Percentiles rank a stretch among this genome's conserved stretches.
Evolutionary conservation across 2,888 invertebrate genomes (phyloP).

Genomic region (Tholera decimalis): DNA sequence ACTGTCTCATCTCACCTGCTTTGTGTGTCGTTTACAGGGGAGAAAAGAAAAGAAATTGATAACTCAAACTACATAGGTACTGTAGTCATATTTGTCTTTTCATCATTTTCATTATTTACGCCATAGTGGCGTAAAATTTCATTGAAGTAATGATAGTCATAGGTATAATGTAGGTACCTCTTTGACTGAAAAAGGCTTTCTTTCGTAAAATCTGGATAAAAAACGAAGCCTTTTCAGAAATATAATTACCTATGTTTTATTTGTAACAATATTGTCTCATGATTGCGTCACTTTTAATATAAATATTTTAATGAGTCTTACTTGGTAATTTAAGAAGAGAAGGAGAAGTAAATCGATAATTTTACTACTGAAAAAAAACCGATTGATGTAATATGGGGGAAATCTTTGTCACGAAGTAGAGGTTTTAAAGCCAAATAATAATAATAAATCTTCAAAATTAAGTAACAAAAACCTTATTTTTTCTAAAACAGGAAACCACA

Average conservation of each 20-base stretch:
- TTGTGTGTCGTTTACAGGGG: slow-evolving; percentile 46
- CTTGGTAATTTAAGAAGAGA: too few relatives aligned
- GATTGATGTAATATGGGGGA: too few relatives aligned
- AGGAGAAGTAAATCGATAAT: too few relatives aligned
- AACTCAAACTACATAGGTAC: slow-evolving; percentile 4
- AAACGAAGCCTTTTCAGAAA: too few relatives aligned
- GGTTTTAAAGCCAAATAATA: too few relatives aligned
- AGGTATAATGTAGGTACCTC: not conserved
- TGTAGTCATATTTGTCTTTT: slow-evolving; percentile 13
- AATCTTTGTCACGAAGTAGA: too few relatives aligned
- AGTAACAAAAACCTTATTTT: not conserved
- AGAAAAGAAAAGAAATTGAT: slow-evolving; percentile 49
- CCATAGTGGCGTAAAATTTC: slow-evolving; percentile 44
- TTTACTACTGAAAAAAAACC: too few relatives aligned
- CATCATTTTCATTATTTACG: slow-evolving; percentile 36
- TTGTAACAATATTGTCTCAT: too few relatives aligned
- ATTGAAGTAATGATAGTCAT: slow-evolving; percentile 32
- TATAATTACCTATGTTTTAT: too few relatives aligned
- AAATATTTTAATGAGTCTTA: too few relatives aligned
- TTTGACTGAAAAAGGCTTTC: not conserved
- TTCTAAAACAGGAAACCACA: not conserved
- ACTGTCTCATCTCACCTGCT: slow-evolving; percentile 27
- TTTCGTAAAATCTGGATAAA: not conserved
- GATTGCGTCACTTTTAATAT: too few relatives aligned
- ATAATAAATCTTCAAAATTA: too few relatives aligned